Evolutionary conservation across 2,797 vertebrate species (phyloP).

Genomic region (Australoheros facetus): DNA sequence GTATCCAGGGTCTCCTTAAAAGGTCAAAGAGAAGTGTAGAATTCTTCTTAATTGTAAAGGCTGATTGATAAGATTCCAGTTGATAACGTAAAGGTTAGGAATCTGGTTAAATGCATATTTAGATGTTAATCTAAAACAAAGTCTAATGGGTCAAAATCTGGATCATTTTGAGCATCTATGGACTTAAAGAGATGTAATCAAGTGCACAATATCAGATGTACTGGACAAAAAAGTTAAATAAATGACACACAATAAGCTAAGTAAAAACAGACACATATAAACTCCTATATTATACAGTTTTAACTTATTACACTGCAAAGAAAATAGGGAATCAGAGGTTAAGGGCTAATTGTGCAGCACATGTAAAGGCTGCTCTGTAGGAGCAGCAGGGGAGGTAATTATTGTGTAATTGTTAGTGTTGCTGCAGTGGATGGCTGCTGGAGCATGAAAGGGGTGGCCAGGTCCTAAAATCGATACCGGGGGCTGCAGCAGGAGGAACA

Average conservation of each 20-base stretch:
- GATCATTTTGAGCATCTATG: too few species aligned
- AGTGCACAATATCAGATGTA: too few species aligned
- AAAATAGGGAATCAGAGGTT: constrained; percentile 15
- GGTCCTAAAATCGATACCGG: constrained; percentile 44
- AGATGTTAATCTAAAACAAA: too few species aligned
- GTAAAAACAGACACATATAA: background rate
- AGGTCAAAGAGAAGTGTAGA: too few species aligned
- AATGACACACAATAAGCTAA: too few species aligned
- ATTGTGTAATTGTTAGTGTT: constrained; percentile 66
- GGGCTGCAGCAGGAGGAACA: constrained; percentile 16
- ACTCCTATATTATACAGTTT: background rate
- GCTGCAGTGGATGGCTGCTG: constrained; percentile 28
- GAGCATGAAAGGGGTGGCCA: constrained; percentile 24
- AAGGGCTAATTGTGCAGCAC: constrained; percentile 31
- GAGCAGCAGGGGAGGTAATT: constrained; percentile 38
- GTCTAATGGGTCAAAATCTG: too few species aligned
- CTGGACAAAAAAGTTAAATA: too few species aligned
- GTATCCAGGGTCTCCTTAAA: too few species aligned
- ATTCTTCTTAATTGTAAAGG: too few species aligned
- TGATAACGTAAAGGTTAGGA: too few species aligned
- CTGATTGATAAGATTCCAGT: too few species aligned
- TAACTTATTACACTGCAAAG: background rate
- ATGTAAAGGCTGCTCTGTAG: constrained; percentile 3
- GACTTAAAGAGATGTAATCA: background rate
- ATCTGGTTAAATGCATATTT: too few species aligned